Percentiles rank a stretch among this genome's conserved stretches.
Conservation (phyloP, 1,140 invertebrate species). For the Dryas iulia region DNA sequence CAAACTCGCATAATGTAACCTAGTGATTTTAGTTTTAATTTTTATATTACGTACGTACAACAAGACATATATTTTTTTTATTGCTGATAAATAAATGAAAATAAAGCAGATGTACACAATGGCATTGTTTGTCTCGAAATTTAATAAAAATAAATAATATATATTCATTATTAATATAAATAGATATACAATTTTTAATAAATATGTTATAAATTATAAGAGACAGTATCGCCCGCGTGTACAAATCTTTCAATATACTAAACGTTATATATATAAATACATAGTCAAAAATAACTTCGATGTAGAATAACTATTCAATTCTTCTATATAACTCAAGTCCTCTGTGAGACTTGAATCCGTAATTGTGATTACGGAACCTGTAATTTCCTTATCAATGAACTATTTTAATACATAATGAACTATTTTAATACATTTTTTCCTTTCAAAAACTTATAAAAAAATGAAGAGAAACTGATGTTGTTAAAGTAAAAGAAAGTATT, state of each 20-base stretch:
- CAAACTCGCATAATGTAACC: constrained; percentile 24
- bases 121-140: neutral
- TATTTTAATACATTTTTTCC: too few species aligned
- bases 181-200: too few species aligned
- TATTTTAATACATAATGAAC: too few species aligned
- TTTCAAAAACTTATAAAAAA: too few species aligned
- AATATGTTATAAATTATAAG: too few species aligned
- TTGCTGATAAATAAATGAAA: neutral
- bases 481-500: too few species aligned
- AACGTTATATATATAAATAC: neutral
- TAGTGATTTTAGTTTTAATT: constrained; percentile 23
- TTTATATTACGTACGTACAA: constrained; percentile 17
- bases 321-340: constrained; percentile 3
- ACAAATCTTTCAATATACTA: constrained; percentile 15
- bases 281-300: constrained; percentile 7
- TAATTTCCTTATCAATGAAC: neutral
- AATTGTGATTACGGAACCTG: constrained; percentile 21
- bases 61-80: constrained; percentile 4
- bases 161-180: neutral
- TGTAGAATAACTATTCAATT: constrained; percentile 16
- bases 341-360: constrained; percentile 18
- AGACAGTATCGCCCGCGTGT: constrained; percentile 6
- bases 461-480: too few species aligned
- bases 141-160: neutral
- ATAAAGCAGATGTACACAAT: neutral